Evolutionary conservation across 2,797 vertebrate genomes (phyloP).

Genomic region (Scomberomorus guttatus): DNA sequence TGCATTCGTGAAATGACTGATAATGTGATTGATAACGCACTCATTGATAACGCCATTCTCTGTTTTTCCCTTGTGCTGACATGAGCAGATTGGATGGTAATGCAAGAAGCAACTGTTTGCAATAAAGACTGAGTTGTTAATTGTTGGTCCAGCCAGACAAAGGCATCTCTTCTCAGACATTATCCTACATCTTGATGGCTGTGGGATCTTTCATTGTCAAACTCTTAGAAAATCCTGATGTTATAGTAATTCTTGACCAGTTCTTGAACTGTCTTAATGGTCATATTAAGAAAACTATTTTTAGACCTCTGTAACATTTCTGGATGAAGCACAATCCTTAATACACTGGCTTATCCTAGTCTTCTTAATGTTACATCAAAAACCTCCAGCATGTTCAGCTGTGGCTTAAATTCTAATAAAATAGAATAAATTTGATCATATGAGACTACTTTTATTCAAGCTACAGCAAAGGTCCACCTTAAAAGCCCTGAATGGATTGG

Average conservation of each 20-base stretch:
- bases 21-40: constrained; percentile 28
- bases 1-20: constrained; percentile 26
- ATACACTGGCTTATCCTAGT: neutral
- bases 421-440: neutral
- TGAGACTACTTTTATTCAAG: neutral
- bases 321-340: neutral
- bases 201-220: neutral
- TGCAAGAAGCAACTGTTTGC: constrained; percentile 49
- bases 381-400: too few species aligned
- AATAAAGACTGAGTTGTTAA: constrained; percentile 34
- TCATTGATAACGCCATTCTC: constrained; percentile 67
- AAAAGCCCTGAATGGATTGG: neutral
- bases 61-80: constrained; percentile 86
- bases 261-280: neutral
- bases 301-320: neutral
- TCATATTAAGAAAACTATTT: neutral
- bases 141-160: constrained; percentile 71
- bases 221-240: neutral
- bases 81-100: constrained; percentile 98
- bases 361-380: neutral
- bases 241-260: neutral
- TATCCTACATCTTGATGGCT: neutral
- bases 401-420: neutral
- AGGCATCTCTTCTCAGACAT: neutral
- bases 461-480: constrained; percentile 15